Evolutionary conservation across 2,113 vertebrate genomes (phyloP).

Genomic region (Colossoma macropomum): DNA sequence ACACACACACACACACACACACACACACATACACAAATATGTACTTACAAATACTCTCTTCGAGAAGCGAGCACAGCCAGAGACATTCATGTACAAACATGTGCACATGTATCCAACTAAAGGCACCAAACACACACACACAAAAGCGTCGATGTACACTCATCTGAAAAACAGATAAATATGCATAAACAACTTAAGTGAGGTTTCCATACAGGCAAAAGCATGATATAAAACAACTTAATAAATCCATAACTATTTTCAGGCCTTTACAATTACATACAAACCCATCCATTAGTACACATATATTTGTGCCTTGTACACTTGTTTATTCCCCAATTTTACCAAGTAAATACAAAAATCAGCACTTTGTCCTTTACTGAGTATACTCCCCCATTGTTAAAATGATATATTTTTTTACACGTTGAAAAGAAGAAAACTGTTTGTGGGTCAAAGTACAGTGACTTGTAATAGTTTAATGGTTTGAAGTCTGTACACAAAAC

Average conservation of each 20-base stretch:
- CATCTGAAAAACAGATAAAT: not conserved
- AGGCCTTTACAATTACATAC: not conserved
- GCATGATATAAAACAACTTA: not conserved
- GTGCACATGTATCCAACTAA: not conserved
- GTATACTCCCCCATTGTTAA: not conserved
- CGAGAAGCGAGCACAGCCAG: not conserved
- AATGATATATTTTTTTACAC: not conserved
- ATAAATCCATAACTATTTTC: not conserved
- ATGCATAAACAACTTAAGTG: not conserved
- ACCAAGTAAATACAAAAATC: not conserved
- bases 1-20: slow-evolving; percentile 25
- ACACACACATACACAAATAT: slow-evolving; percentile 41
- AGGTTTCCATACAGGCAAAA: not conserved
- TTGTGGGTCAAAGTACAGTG: not conserved
- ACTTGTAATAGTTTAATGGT: not conserved
- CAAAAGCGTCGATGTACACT: slow-evolving; percentile 31
- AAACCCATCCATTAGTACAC: not conserved
- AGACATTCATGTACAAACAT: slow-evolving; percentile 24
- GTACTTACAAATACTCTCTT: not conserved
- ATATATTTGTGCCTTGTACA: not conserved
- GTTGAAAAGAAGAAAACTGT: not conserved
- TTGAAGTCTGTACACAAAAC: slow-evolving; percentile 15
- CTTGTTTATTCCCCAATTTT: not conserved
- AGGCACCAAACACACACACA: slow-evolving; percentile 27
- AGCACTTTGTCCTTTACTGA: not conserved